Percentiles rank a stretch among this genome's conserved stretches.
Evolutionary conservation across 1,140 invertebrate species (phyloP).

Genomic region (Calliphora vicina): DNA sequence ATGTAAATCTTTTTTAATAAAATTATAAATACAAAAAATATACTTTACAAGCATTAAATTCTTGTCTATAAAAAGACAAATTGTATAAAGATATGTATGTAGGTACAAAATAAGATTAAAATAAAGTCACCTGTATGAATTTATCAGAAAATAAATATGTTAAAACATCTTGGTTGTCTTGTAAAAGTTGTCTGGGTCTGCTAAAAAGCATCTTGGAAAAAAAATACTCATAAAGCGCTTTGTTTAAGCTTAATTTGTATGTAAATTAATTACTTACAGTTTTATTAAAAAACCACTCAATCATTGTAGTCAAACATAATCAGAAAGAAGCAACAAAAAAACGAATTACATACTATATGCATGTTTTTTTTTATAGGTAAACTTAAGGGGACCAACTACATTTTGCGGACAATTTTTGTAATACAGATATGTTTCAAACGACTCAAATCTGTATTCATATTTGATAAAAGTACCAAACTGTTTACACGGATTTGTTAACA

Average conservation of each 20-base stretch:
- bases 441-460: too few relatives aligned
- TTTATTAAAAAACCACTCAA: slow-evolving; percentile 28
- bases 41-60: not conserved
- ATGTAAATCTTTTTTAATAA: not conserved
- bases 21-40: not conserved
- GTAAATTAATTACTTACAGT: slow-evolving; percentile 29
- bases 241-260: slow-evolving; percentile 22
- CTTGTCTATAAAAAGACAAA: not conserved
- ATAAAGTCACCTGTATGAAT: not conserved
- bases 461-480: too few relatives aligned
- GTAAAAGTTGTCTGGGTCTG: not conserved
- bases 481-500: too few relatives aligned
- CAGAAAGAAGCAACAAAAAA: not conserved
- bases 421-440: too few relatives aligned
- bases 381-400: not conserved
- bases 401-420: not conserved
- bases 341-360: not conserved
- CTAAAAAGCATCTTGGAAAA: not conserved
- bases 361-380: too few relatives aligned
- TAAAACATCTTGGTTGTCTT: not conserved
- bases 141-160: not conserved
- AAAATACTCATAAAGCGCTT: not conserved
- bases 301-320: slow-evolving; percentile 16
- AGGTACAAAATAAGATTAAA: not conserved
- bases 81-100: too few relatives aligned